Percentiles rank a stretch among this genome's conserved stretches.
Conservation (phyloP, 23 tunicate genomes). For the Ascidia mentula region DNA sequence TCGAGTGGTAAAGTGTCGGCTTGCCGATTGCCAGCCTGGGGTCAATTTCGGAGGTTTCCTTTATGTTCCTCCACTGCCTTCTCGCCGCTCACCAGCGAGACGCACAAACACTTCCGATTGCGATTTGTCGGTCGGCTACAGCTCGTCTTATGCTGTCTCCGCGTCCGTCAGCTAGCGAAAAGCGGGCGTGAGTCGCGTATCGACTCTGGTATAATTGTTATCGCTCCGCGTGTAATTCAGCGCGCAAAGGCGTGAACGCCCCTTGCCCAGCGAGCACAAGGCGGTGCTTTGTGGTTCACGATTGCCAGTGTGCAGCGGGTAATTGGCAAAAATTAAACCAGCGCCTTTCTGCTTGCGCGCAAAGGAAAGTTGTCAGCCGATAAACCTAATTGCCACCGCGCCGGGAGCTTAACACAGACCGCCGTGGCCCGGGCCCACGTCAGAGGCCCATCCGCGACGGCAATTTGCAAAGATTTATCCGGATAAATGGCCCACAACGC, state of each 20-base stretch:
- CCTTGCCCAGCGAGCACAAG: not conserved
- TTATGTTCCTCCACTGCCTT: not conserved
- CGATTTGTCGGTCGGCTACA: not conserved
- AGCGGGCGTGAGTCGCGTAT: not conserved
- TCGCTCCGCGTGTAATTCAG: conserved; percentile 1
- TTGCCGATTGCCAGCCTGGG: not conserved
- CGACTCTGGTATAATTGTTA: not conserved
- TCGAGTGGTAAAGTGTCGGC: not conserved
- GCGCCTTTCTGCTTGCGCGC: not conserved
- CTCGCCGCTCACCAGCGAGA: not conserved
- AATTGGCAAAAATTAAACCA: not conserved
- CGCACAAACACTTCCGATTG: not conserved
- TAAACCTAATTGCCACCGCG: not conserved
- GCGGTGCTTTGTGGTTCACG: not conserved
- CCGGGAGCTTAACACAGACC: not conserved
- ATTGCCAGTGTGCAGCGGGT: not conserved
- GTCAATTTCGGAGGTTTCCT: not conserved
- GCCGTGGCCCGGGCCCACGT: not conserved
- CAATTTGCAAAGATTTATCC: not conserved
- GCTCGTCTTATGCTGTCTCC: not conserved
- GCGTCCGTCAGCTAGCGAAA: not conserved
- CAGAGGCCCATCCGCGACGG: not conserved
- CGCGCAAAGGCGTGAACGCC: not conserved
- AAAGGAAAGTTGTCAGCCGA: conserved; percentile 1
- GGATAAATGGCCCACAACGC: too few relatives aligned